A percentile compares a stretch with the other conserved stretches of the same genome.
Conservation (phyloP, 2,888 invertebrate genomes). For the Pollenia angustigena region DNA sequence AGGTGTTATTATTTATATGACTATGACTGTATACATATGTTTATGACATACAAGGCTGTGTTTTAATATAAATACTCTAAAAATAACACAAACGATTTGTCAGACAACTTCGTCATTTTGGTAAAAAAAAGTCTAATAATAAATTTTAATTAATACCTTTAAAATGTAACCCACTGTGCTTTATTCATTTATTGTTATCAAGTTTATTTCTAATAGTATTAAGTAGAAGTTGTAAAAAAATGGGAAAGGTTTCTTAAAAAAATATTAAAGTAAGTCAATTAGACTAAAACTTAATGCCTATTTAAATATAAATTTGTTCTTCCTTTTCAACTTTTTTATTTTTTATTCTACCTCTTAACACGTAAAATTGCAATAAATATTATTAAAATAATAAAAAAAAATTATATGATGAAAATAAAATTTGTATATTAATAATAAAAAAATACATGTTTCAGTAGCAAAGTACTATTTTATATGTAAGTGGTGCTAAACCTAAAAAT, state of each 20-base stretch:
- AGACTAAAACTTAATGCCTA: slow-evolving; percentile 20
- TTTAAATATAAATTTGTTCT: neutral
- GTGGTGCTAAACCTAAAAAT: slow-evolving; percentile 16
- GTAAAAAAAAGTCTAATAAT: neutral
- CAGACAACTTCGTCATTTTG: neutral
- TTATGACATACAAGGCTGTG: too few species aligned
- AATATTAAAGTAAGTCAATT: neutral
- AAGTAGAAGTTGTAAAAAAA: slow-evolving; percentile 2
- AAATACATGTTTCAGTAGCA: neutral
- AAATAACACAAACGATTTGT: too few species aligned
- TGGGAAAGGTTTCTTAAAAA: slow-evolving; percentile 6
- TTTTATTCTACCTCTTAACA: slow-evolving; percentile 10
- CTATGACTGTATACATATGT: too few species aligned
- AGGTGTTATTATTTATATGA: too few species aligned
- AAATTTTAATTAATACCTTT: neutral
- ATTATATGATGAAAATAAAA: slow-evolving; percentile 1
- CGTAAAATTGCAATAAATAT: slow-evolving; percentile 26
- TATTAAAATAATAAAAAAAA: slow-evolving; percentile 11
- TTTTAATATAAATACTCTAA: too few species aligned
- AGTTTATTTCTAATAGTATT: neutral
- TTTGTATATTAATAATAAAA: neutral
- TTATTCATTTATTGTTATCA: neutral
- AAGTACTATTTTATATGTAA: slow-evolving; percentile 11
- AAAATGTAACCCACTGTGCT: slow-evolving; percentile 43
- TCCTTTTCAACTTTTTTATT: neutral